These are phyloP conservation scores for Chelonoidis abingdonii DNA, from an alignment of 2,113 vertebrate species.

Conservation along the genomic window DNA sequence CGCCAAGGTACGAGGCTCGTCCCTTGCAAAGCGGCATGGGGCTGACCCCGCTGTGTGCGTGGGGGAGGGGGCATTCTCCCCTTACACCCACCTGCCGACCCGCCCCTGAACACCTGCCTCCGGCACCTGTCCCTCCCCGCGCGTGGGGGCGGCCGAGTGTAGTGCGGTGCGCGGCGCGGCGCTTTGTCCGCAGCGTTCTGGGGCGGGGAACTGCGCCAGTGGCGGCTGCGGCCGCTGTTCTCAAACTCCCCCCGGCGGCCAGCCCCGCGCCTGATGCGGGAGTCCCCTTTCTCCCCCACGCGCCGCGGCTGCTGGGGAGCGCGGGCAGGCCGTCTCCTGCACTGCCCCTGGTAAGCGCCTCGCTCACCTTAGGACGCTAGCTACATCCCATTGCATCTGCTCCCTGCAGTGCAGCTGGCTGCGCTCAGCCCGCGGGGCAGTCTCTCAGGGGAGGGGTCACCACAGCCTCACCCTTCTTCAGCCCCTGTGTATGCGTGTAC, in stretches of 20 bases:
- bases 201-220: constrained; percentile 20
- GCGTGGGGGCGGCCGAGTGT: not conserved
- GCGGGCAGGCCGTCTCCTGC: not conserved
- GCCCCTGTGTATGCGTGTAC: not conserved
- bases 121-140: not conserved
- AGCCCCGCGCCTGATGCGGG: not conserved
- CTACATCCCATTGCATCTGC: not conserved
- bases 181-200: not conserved
- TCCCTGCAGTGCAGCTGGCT: too few relatives aligned
- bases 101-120: constrained; percentile 13
- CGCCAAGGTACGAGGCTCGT: constrained; percentile 1
- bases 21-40: not conserved
- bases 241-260: constrained; percentile 11
- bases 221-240: constrained; percentile 49
- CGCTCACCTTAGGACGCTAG: not conserved
- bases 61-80: not conserved
- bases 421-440: too few relatives aligned
- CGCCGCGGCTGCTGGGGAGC: not conserved
- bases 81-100: not conserved
- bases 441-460: not conserved
- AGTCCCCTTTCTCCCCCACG: not conserved
- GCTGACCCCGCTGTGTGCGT: not conserved
- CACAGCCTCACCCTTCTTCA: not conserved
- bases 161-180: not conserved
- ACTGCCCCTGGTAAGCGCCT: too few relatives aligned